Percentiles rank a stretch among this genome's conserved stretches.
Conservation (phyloP, 53 echinoderm and acorn worm species). For the Paracentrotus lividus region DNA sequence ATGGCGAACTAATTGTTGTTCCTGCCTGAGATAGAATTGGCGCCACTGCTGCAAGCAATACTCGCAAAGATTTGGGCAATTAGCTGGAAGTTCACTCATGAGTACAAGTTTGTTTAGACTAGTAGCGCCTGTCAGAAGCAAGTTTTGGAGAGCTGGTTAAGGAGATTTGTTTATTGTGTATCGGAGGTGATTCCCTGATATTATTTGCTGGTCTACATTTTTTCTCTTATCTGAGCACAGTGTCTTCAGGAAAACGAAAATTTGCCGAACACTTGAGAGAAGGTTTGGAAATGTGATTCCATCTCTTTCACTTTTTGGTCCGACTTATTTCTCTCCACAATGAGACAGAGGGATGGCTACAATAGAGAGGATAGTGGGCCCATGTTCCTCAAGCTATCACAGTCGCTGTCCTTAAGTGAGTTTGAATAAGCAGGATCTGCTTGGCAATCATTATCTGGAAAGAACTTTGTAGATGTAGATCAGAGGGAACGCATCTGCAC, state of each 20-base stretch:
- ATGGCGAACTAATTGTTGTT: too few relatives aligned
- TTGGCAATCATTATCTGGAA: not conserved
- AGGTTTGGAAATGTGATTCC: not conserved
- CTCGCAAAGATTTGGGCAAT: not conserved
- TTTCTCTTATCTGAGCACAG: not conserved
- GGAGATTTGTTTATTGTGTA: not conserved
- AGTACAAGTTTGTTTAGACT: not conserved
- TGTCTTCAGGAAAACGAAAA: not conserved
- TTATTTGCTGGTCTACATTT: not conserved
- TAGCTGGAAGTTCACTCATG: not conserved
- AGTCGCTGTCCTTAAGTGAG: not conserved
- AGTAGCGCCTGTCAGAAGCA: not conserved
- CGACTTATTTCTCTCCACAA: not conserved
- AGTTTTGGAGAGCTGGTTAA: not conserved
- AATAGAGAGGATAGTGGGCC: not conserved
- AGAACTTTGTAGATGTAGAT: conserved; percentile 3
- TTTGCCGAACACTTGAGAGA: conserved; percentile 5
- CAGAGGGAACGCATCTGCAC: not conserved
- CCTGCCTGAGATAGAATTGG: not conserved
- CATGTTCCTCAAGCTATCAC: not conserved
- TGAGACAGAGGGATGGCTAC: not conserved
- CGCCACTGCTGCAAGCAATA: not conserved
- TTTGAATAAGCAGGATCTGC: not conserved
- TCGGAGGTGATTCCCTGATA: not conserved
- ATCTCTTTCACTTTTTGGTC: not conserved